These are phyloP conservation scores for Bubalus kerabau DNA, from an alignment of 2,113 vertebrate species.

Conservation along the genomic window DNA sequence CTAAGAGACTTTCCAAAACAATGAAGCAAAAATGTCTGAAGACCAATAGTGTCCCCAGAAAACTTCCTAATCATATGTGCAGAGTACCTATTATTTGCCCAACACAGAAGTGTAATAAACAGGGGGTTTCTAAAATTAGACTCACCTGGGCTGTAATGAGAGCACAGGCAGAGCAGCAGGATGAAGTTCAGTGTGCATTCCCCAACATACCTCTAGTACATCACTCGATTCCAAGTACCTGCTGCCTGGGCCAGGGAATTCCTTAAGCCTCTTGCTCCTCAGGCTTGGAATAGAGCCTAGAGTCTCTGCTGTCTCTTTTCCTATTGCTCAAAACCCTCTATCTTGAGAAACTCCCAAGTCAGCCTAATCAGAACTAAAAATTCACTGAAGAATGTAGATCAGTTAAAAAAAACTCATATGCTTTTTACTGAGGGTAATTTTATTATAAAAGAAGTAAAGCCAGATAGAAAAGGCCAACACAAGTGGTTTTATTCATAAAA, in stretches of 20 bases:
- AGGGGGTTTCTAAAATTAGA: not conserved
- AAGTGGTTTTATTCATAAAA: not conserved
- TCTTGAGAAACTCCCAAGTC: not conserved
- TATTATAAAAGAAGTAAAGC: not conserved
- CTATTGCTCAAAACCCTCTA: not conserved
- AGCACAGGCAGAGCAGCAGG: not conserved
- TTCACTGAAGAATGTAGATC: not conserved
- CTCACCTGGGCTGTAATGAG: not conserved
- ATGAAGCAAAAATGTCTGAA: not conserved
- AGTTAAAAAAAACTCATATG: not conserved
- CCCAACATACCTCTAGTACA: accelerated
- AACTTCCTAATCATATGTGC: not conserved
- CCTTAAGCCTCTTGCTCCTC: too few species aligned
- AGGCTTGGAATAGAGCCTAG: not conserved
- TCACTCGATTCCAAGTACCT: not conserved
- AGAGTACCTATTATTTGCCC: not conserved
- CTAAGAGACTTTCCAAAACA: not conserved
- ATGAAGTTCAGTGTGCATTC: accelerated
- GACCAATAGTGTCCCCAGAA: not conserved
- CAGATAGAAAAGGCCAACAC: not conserved
- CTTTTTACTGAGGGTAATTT: not conserved
- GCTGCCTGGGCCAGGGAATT: too few species aligned
- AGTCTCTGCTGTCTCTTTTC: not conserved
- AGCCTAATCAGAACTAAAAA: not conserved
- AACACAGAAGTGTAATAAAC: not conserved